Evolutionary conservation across 1,140 invertebrate genomes (phyloP), one percentile per base, ranked within the genome.

Genomic region (Drosophila littoralis): DNA sequence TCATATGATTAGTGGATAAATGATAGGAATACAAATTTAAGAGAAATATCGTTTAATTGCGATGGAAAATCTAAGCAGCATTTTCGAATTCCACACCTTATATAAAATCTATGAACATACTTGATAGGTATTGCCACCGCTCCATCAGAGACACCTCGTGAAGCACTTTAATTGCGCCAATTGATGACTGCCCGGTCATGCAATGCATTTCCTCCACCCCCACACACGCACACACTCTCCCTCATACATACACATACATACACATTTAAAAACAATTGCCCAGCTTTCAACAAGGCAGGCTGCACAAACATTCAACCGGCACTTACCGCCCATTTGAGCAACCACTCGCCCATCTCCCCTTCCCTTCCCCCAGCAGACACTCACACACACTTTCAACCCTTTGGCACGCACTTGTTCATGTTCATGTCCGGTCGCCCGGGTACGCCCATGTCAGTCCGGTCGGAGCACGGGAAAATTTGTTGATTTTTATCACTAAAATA

Each of bases 401-500:
- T 69, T 52, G 51, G 36, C 72, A 70, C 67, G 52, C 72, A 75
- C 66, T 59, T 75, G 72, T 15, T 43, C 59, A 43, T 50, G 66
- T 68, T 68, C 75, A 70, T 82, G 75, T 79, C 75, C 75, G 63
- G 67, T 45, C 5, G 22, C 36, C 22, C 36, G 7, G 0, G 38
- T 15, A 59, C 64, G 78, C 61, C 50, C 52, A 55, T 45, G 65
- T 68, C 65, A 36, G 55, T 35, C 15, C 43, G 6, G 42, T 7
- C 3, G 17, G 15, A 12, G 43, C 13, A 58, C 13, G 52, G 57
- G 32, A 77, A 46, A 58, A 55, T 75, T 64, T 75, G 83, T 88
- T 88, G 83, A 89, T 88, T 88, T 89, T 88, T 88, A 88, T 88
- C 83, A 88, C 79, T 83, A 88, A 88, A 88, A 88, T 89, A 88